Base-by-base conservation (phyloP, 1,140 invertebrate genomes). In the Liolophura sinensis region DNA sequence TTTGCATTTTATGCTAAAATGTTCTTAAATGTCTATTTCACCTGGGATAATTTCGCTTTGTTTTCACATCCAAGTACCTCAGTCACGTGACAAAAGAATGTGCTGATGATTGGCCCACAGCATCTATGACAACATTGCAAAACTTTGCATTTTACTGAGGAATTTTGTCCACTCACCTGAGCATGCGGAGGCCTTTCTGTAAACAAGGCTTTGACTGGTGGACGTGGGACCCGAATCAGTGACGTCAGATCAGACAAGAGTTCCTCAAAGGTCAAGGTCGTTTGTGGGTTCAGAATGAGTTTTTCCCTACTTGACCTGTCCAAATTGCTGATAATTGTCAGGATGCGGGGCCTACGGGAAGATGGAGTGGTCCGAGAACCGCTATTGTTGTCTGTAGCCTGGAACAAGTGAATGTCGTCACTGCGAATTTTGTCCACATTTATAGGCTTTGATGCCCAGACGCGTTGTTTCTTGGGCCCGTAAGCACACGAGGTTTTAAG, bases 211-310 rank as follows among this genome's bases (percentile, higher is more conserved):
- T 52, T 60, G 1, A 79, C 76, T 18, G 77, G 78, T 54, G 73
- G 76, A 48, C 63, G 48, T 25, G 70, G 62, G n/a, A 76, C 65
- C 24, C 71, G 64, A 12, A 78, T 55, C 67, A 82, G 71, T 58
- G 78, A 75, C 0, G 68, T 62, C n/a, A 82, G 71, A 56, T 97
- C 95, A 80, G 92, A 91, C 62, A 97, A 85, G n/a, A 97, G 92
- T 79, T 96, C 94, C 85, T 97, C 95, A 79, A 96, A 98, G 1
- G 93, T 93, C 31, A 22, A 16, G 14, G 92, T 91, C 0, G 94
- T 97, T 65, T 93, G 89, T 69, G 97, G 87, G 84, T 97, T 97
- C 58, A 98, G 84, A 65, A 97, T 78, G 12, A 84, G 60, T 61
- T 80, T 83, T 58, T 83, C 78, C 24, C 64, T 66, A 31, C 75